A percentile compares a stretch with the other conserved stretches of the same genome.
Conservation (phyloP, 1,140 invertebrate genomes). For the Babylonia areolata region DNA sequence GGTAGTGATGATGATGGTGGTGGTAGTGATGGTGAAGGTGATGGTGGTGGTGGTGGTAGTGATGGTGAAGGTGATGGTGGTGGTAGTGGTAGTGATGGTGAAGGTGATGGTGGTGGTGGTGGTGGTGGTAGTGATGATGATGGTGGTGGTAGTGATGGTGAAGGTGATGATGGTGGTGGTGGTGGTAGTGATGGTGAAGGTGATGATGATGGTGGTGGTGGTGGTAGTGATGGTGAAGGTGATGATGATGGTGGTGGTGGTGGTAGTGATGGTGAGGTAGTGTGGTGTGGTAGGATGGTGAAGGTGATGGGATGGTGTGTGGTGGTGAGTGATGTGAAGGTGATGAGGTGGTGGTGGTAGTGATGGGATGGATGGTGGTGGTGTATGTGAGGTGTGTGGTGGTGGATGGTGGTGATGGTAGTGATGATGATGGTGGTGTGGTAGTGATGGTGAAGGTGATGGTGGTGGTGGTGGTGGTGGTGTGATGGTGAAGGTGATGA, state of each 20-base stretch:
- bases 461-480: no score
- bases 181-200: conserved; percentile 1
- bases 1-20: not conserved
- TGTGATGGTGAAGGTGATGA: no score
- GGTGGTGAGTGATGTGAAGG: no score
- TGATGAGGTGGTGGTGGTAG: conserved; percentile 8
- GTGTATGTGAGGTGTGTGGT: no score
- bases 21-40: not conserved
- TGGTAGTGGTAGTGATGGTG: not conserved
- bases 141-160: not conserved
- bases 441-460: no score
- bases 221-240: not conserved
- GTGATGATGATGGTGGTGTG: no score
- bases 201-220: not conserved
- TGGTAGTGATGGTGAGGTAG: no score
- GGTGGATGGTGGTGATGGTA: no score
- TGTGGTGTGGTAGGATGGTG: no score
- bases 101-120: not conserved
- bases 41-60: not conserved
- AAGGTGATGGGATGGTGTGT: no score
- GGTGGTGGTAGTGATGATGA: not conserved
- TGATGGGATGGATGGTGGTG: no score
- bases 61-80: not conserved
- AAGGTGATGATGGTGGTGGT: not conserved
- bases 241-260: not conserved